phyloP scores from a whole-genome alignment of 2,888 invertebrate genomes.

The Timandra comae region DNA sequence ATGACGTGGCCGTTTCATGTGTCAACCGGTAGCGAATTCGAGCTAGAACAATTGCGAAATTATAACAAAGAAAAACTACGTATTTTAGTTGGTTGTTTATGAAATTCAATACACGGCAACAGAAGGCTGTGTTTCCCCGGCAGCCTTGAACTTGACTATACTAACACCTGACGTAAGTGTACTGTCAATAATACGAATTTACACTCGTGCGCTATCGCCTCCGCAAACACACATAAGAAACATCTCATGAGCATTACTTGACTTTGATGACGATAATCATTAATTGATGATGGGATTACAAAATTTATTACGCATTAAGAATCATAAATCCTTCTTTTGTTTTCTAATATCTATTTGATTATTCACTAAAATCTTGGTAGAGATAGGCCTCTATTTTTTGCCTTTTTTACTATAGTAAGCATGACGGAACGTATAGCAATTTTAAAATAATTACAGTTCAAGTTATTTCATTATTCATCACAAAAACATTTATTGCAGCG shows the following conservation, averaged over 20 bases:
- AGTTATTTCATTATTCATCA: too few relatives aligned
- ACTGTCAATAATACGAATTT: slow-evolving; percentile 60
- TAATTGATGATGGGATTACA: background rate
- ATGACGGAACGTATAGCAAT: too few relatives aligned
- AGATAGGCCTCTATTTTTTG: too few relatives aligned
- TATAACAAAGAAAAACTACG: slow-evolving; percentile 5
- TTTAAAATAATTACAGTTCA: too few relatives aligned
- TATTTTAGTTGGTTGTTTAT: slow-evolving; percentile 4
- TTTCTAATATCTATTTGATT: too few relatives aligned
- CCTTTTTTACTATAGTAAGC: too few relatives aligned
- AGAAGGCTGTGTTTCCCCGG: slow-evolving; percentile 14
- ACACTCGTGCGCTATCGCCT: slow-evolving; percentile 43
- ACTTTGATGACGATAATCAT: slow-evolving; percentile 13
- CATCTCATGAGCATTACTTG: slow-evolving; percentile 12
- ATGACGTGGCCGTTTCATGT: slow-evolving; percentile 17
- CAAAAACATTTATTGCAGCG: too few relatives aligned
- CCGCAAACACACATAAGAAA: slow-evolving; percentile 29
- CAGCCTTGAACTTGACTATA: slow-evolving; percentile 65
- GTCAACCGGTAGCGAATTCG: slow-evolving; percentile 10
- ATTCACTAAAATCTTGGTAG: too few relatives aligned
- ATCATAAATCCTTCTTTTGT: too few relatives aligned
- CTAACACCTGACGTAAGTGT: slow-evolving; percentile 58
- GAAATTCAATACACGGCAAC: slow-evolving; percentile 9
- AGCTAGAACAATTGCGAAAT: slow-evolving; percentile 13
- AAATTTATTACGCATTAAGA: too few relatives aligned